phyloP scores from a whole-genome alignment of 1,140 invertebrate genomes.

The Papilio polytes region DNA sequence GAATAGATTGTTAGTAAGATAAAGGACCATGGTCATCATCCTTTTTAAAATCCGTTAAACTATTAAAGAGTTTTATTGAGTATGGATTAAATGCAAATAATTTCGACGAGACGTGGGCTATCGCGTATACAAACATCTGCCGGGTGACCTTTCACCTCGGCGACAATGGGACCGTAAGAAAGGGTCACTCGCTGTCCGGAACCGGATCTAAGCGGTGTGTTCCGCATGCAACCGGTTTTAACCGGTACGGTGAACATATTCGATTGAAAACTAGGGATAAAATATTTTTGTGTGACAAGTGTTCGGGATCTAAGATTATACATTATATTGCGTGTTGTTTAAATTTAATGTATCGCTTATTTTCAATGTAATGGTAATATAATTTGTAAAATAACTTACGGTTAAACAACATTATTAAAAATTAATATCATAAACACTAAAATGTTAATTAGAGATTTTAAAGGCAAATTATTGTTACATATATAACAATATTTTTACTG shows the following conservation, averaged over 20 bases:
- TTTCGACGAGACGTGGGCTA: conserved; percentile 23
- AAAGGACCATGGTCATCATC: too few relatives aligned
- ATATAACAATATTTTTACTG: too few relatives aligned
- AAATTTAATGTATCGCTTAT: too few relatives aligned
- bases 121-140: conserved; percentile 50
- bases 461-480: too few relatives aligned
- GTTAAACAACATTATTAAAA: too few relatives aligned
- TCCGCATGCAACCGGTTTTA: conserved; percentile 58
- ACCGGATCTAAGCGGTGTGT: conserved; percentile 65
- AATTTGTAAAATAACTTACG: too few relatives aligned
- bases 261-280: not conserved
- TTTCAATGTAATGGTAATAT: too few relatives aligned
- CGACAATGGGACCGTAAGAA: conserved; percentile 65
- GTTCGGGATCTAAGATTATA: too few relatives aligned
- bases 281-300: not conserved
- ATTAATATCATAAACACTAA: too few relatives aligned
- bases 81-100: conserved; percentile 21
- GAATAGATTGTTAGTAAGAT: too few relatives aligned
- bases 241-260: conserved; percentile 18
- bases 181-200: conserved; percentile 71
- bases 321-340: not conserved
- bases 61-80: not conserved
- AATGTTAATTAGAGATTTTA: too few relatives aligned
- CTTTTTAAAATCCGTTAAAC: not conserved
- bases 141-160: conserved; percentile 48